Evolutionary conservation across 1,140 invertebrate species (phyloP).

Genomic region (Drosophila fuyamai): DNA sequence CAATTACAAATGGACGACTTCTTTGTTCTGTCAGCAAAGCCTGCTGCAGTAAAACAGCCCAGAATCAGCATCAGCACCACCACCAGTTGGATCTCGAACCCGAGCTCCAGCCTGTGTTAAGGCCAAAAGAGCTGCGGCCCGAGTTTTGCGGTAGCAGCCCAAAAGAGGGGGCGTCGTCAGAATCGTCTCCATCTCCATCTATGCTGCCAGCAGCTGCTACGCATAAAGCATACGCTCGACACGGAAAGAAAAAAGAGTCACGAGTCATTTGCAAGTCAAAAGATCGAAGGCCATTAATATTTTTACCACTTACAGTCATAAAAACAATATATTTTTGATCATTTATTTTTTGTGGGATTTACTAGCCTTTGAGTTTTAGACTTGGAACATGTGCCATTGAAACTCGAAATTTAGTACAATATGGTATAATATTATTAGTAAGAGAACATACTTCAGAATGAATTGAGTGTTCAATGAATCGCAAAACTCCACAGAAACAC

Average conservation of each 20-base stretch:
- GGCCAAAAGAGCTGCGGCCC: conserved; percentile 14
- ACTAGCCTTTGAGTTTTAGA: too few relatives aligned
- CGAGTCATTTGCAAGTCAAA: too few relatives aligned
- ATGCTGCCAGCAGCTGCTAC: conserved; percentile 70
- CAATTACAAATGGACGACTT: conserved; percentile 84
- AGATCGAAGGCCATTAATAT: too few relatives aligned
- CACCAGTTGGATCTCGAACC: conserved; percentile 21
- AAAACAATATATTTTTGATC: too few relatives aligned
- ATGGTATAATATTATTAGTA: too few relatives aligned
- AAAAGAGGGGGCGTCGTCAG: conserved; percentile 76
- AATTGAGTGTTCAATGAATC: too few relatives aligned
- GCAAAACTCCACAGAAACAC: too few relatives aligned
- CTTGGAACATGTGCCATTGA: too few relatives aligned
- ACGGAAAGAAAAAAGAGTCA: conserved; percentile 15
- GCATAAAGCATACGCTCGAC: conserved; percentile 69
- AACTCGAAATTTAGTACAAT: too few relatives aligned
- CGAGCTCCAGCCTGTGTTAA: conserved; percentile 2
- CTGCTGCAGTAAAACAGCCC: conserved; percentile 35
- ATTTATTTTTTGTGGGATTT: too few relatives aligned
- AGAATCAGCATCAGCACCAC: conserved; percentile 24
- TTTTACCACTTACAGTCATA: too few relatives aligned
- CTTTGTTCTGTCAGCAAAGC: conserved; percentile 81
- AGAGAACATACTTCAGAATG: too few relatives aligned
- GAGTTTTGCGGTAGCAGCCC: conserved; percentile 63
- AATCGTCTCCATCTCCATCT: conserved; percentile 64